Evolutionary conservation across 1,140 invertebrate genomes (phyloP), one percentile per base, ranked within the genome.

Genomic region (Sipha flava): DNA sequence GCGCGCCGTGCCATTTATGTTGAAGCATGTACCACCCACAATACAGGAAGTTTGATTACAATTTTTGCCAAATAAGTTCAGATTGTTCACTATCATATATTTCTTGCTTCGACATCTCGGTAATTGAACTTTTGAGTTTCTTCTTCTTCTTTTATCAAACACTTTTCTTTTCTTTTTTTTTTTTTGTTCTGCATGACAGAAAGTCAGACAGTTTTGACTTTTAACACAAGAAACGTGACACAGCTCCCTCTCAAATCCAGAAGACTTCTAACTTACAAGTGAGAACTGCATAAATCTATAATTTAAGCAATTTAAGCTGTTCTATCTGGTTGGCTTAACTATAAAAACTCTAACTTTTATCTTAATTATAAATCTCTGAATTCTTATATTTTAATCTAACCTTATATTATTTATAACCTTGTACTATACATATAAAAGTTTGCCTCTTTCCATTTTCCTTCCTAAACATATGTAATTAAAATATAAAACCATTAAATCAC

Each of bases 51-150:
- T 72, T 72, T 31, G 23, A 72, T 34, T 49, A 73, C 12, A 18
- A 29, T 14, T 14, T 14, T 49, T 52, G 4, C 34, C 18, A n/a
- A 12, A n/a, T 31, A 49, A 73, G 29, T 73, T 73, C 1, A 2
- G n/a, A 49, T 52, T 49, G 47, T 52, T 73, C 29, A 5, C 26
- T 21, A 73, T 34, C 26, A 21, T 73, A 52, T 52, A 52, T 73
- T 73, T 73, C n/a, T 73, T 47, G 16, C 9, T 70, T 47, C 40
- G 26, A 59, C 10, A 16, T 29, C 23, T 54, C 31, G 21, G n/a
- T 77, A 77, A 43, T 77, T 54, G 52, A 77, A 77, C 52, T 77
- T 75, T 37, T 37, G 43, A 77, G 52, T 77, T 77, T 77, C 34
- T 75, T 26, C 26, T 77, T 77, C 34, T 75, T 26, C 26, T 1